phyloP scores from a whole-genome alignment of 2,113 vertebrate species.

The Mesembrinibis cayennensis region DNA sequence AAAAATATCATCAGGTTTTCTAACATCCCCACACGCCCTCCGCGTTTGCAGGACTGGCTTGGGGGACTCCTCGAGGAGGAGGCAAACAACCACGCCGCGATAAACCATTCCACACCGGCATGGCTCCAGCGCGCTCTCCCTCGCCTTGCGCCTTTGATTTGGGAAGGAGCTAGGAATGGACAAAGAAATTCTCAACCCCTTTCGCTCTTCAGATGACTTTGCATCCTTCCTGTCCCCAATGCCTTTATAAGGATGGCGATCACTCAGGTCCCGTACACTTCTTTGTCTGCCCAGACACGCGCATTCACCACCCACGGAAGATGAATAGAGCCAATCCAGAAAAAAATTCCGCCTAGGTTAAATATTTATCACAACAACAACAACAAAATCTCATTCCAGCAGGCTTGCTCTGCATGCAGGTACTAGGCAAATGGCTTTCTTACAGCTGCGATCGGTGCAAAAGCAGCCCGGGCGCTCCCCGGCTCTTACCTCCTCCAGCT shows the following conservation, averaged over 20 bases:
- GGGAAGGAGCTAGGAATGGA: constrained; percentile 13
- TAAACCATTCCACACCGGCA: neutral
- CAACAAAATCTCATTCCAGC: constrained; percentile 10
- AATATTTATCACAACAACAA: constrained; percentile 71
- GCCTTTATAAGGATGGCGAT: constrained; percentile 30
- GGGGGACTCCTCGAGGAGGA: neutral
- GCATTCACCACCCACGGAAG: constrained; percentile 40
- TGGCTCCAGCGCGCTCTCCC: neutral
- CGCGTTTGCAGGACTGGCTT: neutral
- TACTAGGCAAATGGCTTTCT: neutral
- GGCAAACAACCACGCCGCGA: neutral
- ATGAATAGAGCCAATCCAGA: constrained; percentile 44
- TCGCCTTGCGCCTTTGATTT: constrained; percentile 19
- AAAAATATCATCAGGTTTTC: neutral
- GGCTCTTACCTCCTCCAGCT: constrained; percentile 71
- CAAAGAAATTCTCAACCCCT: constrained; percentile 55
- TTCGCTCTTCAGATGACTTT: constrained; percentile 28
- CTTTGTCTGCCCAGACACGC: constrained; percentile 74
- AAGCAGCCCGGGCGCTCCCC: neutral
- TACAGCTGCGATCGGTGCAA: neutral
- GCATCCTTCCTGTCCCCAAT: constrained; percentile 44
- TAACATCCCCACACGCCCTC: neutral
- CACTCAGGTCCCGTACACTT: constrained; percentile 23
- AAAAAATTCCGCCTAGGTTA: constrained; percentile 62
- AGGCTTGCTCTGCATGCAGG: neutral